Conservation (phyloP, 2,797 vertebrate genomes). For the Notoglanidium macrostoma region DNA sequence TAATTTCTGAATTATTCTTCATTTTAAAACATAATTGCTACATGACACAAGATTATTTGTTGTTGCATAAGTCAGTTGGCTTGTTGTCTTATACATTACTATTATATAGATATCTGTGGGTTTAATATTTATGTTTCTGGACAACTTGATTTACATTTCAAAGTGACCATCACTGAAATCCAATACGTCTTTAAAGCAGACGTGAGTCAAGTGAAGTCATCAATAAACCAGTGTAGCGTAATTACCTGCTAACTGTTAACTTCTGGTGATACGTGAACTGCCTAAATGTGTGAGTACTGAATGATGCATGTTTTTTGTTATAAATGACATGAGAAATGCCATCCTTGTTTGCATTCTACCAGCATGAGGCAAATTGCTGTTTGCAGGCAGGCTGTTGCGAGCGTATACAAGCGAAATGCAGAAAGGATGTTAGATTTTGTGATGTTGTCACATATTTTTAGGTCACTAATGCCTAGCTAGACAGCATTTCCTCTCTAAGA, state of each 20-base stretch:
- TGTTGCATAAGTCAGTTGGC: too few relatives aligned
- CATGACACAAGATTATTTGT: not conserved
- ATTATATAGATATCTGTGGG: not conserved
- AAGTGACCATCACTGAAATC: not conserved
- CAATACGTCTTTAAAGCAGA: not conserved
- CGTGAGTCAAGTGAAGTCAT: not conserved
- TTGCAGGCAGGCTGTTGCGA: not conserved
- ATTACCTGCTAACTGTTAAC: not conserved
- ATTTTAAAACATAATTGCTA: not conserved
- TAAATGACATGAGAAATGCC: not conserved
- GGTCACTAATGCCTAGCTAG: slow-evolving; percentile 1
- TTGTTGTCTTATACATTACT: not conserved
- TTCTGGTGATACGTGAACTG: not conserved
- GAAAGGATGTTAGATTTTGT: slow-evolving; percentile 9
- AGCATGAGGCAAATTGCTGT: not conserved
- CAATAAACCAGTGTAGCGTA: not conserved
- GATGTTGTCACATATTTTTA: slow-evolving; percentile 12
- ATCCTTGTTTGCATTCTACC: not conserved
- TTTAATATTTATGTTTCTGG: slow-evolving; percentile 1
- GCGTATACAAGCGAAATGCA: not conserved
- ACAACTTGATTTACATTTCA: not conserved
- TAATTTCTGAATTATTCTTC: not conserved
- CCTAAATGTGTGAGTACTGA: not conserved
- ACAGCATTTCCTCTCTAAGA: slow-evolving; percentile 21
- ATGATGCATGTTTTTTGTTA: not conserved